Conservation (phyloP, 2,113 vertebrate species). For the Thermophis baileyi region DNA sequence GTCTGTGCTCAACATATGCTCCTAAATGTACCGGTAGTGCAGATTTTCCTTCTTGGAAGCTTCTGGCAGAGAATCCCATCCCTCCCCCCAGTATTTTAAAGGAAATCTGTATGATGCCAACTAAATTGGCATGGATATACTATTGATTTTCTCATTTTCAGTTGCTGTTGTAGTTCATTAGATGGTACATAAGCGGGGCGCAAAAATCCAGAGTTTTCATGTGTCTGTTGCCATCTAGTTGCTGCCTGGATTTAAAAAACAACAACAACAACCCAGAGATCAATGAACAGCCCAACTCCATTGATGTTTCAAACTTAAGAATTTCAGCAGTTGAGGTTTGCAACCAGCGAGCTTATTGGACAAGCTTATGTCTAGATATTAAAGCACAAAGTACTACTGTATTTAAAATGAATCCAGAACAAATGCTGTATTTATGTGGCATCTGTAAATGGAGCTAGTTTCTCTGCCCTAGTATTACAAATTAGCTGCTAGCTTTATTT, state of each 20-base stretch:
- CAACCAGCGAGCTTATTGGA: neutral
- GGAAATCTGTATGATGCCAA: neutral
- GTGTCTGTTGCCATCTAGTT: neutral
- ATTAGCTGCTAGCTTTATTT: slow-evolving; percentile 45
- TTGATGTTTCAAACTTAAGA: neutral
- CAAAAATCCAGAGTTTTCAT: neutral
- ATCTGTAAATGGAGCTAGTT: neutral
- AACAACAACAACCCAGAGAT: no score
- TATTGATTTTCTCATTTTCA: neutral
- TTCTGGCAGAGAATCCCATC: neutral
- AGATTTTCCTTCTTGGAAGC: neutral
- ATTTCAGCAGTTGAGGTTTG: neutral
- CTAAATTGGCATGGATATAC: neutral
- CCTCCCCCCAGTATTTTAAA: neutral
- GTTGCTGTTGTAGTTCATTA: neutral
- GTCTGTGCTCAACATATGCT: neutral
- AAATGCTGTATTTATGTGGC: neutral
- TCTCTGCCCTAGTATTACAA: slow-evolving; percentile 21
- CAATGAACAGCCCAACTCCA: neutral
- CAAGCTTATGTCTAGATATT: neutral
- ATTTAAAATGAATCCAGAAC: neutral
- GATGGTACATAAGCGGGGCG: neutral
- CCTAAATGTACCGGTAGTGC: neutral
- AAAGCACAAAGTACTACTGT: neutral
- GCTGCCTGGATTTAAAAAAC: neutral